Evolutionary conservation across 2,113 vertebrate genomes (phyloP), one percentile per base, ranked within the genome.

Genomic region (Colius striatus): DNA sequence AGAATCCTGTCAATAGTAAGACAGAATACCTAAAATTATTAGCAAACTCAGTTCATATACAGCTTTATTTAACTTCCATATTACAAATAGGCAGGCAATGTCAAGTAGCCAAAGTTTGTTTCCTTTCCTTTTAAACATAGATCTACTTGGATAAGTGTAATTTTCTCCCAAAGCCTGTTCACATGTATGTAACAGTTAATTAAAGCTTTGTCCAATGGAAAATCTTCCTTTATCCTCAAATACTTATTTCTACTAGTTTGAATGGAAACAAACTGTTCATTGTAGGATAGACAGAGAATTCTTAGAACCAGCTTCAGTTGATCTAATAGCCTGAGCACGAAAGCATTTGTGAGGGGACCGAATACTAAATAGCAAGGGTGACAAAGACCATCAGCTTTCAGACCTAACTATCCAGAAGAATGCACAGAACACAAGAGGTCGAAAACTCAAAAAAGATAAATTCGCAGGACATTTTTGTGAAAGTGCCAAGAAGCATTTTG

Each of bases 251-350:
- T 93, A 48, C 25, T 30, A 36, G 57, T 96, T 73, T 94, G 92
- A 83, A 96, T 96, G 88, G 93, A 96, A 96, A 96, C 85, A 96
- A 96, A 85, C 84, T 94, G 66, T 72, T 93, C 92, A 95, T 97
- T 97, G 92, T 96, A 62, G 86, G 62, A 60, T 80, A 94, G 87
- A 97, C 96, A 97, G 92, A 96, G 92, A 92, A 96, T 94, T 95
- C 92, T 91, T 80, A 96, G 93, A 97, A 89, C 50, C 63, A 86
- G 58, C 27, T 90, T 93, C 51, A 53, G 93, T 62, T 96, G 88
- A 90, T 81, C 91, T 97, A 93, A 95, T 82, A 90, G 88, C 34
- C 96, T 1, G 34, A 91, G 72, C 84, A 92, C 87, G 87, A 95
- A 97, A 96, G 80, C 71, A 74, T 96, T 94, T 94, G 79, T 68